Evolutionary conservation across 2,797 vertebrate genomes (phyloP).

Genomic region (Champsocephalus gunnari): DNA sequence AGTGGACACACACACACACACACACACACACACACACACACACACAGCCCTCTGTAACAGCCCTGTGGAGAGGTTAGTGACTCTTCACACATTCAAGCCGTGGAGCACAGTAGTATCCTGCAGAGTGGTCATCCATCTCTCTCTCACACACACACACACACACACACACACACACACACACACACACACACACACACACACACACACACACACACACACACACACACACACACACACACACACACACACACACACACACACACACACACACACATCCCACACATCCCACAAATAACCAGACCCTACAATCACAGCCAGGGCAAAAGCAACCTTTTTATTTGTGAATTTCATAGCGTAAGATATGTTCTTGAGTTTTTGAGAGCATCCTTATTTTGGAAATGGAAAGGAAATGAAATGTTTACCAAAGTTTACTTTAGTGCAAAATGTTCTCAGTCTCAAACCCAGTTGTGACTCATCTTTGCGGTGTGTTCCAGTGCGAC

Average conservation of each 20-base stretch:
- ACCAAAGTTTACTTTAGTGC: too few species aligned
- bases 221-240: neutral
- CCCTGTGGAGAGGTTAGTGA: constrained; percentile 43
- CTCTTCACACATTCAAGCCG: constrained; percentile 44
- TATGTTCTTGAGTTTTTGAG: too few species aligned
- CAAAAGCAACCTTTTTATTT: too few species aligned
- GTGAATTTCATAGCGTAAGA: too few species aligned
- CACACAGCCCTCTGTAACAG: constrained; percentile 5
- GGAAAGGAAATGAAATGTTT: too few species aligned
- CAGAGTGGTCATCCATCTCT: constrained; percentile 32
- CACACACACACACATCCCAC: neutral
- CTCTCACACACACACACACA: neutral
- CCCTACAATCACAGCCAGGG: too few species aligned
- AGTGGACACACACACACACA: neutral
- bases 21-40: neutral
- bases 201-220: neutral
- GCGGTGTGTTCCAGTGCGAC: too few species aligned
- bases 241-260: neutral
- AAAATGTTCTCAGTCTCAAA: too few species aligned
- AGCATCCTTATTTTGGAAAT: too few species aligned
- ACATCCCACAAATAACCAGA: too few species aligned
- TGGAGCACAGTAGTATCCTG: constrained; percentile 36
- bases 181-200: neutral
- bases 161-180: neutral
- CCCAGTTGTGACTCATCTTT: too few species aligned